Percentiles rank a stretch among this genome's conserved stretches.
Evolutionary conservation across 2,797 vertebrate species (phyloP).

Genomic region (Hipposideros larvatus): DNA sequence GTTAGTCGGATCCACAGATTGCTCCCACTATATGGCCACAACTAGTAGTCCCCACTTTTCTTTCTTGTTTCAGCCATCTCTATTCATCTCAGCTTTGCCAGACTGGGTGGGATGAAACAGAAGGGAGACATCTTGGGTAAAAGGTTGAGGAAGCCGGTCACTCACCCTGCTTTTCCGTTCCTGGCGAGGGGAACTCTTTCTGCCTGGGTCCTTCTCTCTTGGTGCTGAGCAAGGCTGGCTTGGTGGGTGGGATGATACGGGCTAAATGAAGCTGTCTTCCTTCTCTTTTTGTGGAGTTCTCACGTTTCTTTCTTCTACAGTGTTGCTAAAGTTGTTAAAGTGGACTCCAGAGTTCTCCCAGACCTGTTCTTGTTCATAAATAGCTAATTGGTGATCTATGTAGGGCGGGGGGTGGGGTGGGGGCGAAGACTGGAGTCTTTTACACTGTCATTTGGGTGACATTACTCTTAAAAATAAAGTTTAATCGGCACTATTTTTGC

Average conservation of each 20-base stretch:
- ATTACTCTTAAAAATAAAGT: neutral
- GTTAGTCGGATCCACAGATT: neutral
- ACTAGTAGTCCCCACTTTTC: neutral
- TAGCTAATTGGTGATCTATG: neutral
- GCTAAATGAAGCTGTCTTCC: neutral
- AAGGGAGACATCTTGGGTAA: too few relatives aligned
- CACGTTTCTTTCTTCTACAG: neutral
- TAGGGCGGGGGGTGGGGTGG: neutral
- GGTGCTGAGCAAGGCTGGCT: neutral
- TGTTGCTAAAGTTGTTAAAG: too few relatives aligned
- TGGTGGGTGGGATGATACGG: neutral
- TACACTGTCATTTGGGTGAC: neutral
- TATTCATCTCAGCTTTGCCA: neutral
- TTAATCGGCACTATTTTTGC: neutral
- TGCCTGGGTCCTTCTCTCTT: neutral
- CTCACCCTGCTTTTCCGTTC: neutral
- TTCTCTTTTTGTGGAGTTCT: neutral
- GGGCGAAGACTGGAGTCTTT: neutral
- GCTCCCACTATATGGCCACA: accelerated
- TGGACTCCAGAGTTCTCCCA: neutral
- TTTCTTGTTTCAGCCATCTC: too few relatives aligned
- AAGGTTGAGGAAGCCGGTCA: neutral
- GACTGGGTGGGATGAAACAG: neutral
- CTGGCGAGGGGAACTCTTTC: neutral
- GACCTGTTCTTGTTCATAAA: neutral